These are phyloP conservation scores for Vicugna pacos DNA, from an alignment of 2,113 vertebrate genomes.

Conservation along the genomic window DNA sequence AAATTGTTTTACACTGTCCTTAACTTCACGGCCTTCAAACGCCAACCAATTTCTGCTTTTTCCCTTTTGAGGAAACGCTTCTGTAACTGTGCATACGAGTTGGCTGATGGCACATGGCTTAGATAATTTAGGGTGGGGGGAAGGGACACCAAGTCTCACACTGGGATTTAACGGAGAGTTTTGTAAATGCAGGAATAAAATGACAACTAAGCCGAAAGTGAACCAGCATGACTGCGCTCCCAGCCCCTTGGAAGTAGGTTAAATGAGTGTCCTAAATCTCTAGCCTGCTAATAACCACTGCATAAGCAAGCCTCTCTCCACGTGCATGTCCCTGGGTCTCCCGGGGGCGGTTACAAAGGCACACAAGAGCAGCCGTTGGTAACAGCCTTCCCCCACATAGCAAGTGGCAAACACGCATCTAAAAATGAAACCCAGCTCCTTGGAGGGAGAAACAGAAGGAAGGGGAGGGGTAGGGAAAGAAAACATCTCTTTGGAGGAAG, in stretches of 20 bases:
- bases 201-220: conserved; percentile 31
- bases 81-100: not conserved
- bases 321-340: not conserved
- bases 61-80: not conserved
- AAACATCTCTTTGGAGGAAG: not conserved
- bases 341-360: not conserved
- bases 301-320: not conserved
- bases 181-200: conserved; percentile 48
- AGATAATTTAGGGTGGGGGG: not conserved
- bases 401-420: not conserved
- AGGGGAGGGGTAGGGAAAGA: rapidly evolving
- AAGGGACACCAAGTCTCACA: conserved; percentile 5
- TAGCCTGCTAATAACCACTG: not conserved
- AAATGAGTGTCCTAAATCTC: conserved; percentile 72
- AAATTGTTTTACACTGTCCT: not conserved
- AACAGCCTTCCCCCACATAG: conserved; percentile 35
- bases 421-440: conserved; percentile 53
- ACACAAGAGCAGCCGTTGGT: not conserved
- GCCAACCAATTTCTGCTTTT: not conserved
- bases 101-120: not conserved
- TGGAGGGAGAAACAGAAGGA: not conserved
- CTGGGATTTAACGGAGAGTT: not conserved
- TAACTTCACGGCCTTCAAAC: not conserved
- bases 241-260: conserved; percentile 33
- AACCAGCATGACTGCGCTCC: conserved; percentile 34